Conservation (phyloP, 2,113 vertebrate species). For the Pimephales promelas region DNA sequence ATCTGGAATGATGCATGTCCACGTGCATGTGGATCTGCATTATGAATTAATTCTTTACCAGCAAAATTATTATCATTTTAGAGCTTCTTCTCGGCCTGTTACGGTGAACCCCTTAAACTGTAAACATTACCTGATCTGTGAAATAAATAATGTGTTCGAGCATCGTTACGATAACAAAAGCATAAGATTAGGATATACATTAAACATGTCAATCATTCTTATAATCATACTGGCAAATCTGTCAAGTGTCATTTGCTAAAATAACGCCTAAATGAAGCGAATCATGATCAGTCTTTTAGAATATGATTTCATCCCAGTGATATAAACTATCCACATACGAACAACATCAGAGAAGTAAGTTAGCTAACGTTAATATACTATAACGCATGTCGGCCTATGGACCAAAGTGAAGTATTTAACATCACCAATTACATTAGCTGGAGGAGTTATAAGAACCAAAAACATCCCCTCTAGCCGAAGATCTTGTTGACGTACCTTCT, state of each 20-base stretch:
- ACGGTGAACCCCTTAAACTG: neutral
- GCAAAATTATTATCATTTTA: neutral
- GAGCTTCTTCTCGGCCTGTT: neutral
- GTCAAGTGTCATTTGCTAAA: neutral
- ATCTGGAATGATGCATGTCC: neutral
- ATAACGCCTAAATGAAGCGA: neutral
- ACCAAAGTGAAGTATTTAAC: neutral
- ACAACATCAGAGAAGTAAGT: neutral
- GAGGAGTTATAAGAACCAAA: neutral
- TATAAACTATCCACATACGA: neutral
- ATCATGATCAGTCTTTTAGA: neutral
- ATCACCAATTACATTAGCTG: neutral
- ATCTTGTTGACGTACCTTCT: slow-evolving; percentile 43
- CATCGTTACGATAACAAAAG: neutral
- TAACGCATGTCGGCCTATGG: slow-evolving; percentile 1
- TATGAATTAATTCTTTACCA: neutral
- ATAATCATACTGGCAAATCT: neutral
- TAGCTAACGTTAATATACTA: slow-evolving; percentile 20
- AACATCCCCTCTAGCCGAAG: neutral
- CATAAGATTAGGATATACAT: too few relatives aligned
- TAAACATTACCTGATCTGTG: neutral
- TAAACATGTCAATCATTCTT: neutral
- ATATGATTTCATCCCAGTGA: too few relatives aligned
- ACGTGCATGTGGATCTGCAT: neutral
- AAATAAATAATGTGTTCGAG: neutral